Base-by-base conservation (phyloP, 2,888 invertebrate genomes). In the Asteroscopus sphinx region DNA sequence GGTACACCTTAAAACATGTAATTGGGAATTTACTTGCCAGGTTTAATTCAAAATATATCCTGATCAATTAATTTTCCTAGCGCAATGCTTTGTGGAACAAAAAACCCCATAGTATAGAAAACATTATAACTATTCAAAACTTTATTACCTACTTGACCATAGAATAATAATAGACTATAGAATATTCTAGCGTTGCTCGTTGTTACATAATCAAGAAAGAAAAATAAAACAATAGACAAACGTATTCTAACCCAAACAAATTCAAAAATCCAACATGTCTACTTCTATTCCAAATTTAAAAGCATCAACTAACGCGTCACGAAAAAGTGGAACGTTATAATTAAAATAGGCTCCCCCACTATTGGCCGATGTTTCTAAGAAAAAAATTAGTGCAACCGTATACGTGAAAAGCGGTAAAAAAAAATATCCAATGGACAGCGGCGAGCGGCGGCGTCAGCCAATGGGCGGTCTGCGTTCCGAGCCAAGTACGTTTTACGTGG, bases 341-440 rank as follows among this genome's bases (percentile, higher is more conserved):
- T 93, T 93, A 92, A 90, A 91, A 89, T 89, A 86, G 86, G 81
- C 71, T 70, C 76, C 81, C 81, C 82, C 81, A 81, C 92, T 86
- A 94, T 93, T 93, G 93, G 93, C 79, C 79, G 81, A 79, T 76
- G 84, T 89, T 89, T 92, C 87, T 89, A 82, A 89, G 89, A 93
- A 91, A 90, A 93, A 91, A 91, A 89, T 76, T 81, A 74, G 81
- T 82, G 82, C 66, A 73, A 80, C 88, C 90, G 87, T 89, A 86
- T 88, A 91, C 91, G 93, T 92, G 91, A 89, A 93, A 94, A 93
- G 90, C 84, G 85, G 71, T 87, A 87, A 92, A 93, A 90, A 93
- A 93, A 90, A 85, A 80, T 82, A 77, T 79, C 93, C 93, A 93
- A 93, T 93, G 81, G 89, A 75, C 80, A 83, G 63, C 79, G 71